Conservation (phyloP, 2,113 vertebrate species). For the Serilophus lunatus region DNA sequence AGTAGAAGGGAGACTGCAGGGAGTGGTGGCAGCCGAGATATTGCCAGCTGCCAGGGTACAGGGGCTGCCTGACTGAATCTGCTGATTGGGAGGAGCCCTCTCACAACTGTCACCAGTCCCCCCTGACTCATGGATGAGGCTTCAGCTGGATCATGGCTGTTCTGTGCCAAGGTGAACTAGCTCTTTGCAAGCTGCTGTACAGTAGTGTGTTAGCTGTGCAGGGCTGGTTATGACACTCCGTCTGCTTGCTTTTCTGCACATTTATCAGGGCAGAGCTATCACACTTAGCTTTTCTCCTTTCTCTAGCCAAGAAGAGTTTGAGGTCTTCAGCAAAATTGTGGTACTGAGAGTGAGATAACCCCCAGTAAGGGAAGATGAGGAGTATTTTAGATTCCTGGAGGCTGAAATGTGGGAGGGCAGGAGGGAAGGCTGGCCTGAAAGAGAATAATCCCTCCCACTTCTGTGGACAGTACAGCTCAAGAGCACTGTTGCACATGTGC, state of each 20-base stretch:
- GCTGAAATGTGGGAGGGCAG: background rate
- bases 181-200: background rate
- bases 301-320: background rate
- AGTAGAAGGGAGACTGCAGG: background rate
- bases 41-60: background rate
- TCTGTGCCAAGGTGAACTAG: background rate
- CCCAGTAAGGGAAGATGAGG: background rate
- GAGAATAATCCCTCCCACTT: background rate
- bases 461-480: background rate
- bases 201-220: rapidly evolving
- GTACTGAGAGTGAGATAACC: background rate
- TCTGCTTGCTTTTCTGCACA: rapidly evolving
- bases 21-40: background rate
- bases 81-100: rapidly evolving
- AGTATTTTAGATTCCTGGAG: background rate
- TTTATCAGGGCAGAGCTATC: background rate
- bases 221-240: rapidly evolving
- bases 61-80: background rate
- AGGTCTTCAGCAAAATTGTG: background rate
- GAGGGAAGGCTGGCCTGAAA: background rate
- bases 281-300: background rate
- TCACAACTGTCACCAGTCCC: background rate
- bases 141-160: background rate
- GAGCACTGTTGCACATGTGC: background rate
- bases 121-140: background rate